Base-by-base conservation (phyloP, 2,113 vertebrate genomes). In the Labrus mixtus region DNA sequence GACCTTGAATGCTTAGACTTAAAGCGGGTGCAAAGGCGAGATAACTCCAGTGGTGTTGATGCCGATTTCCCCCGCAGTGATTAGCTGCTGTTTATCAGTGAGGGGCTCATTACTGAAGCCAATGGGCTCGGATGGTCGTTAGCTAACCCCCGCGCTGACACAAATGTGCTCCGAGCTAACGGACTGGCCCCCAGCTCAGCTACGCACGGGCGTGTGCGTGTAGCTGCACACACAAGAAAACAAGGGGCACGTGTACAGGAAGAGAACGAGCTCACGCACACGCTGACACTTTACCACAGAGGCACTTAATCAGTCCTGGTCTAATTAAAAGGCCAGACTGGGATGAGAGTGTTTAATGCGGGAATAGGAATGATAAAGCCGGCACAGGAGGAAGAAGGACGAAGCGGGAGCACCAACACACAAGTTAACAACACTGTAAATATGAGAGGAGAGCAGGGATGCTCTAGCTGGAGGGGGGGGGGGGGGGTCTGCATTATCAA, bases 251-350 rank as follows among this genome's bases (percentile, higher is more conserved):
- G 51, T 17, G 25, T 53, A 54, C 37, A 78, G 43, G 56, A 68
- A 69, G 33, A 68, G 43, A 39, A 51, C 50, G 51, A 53, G 10
- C 46, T 4, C 61, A 20, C 80, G 43, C 39, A 60, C 77, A 17
- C 60, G 20, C 19, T 20, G 12, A 6, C 61, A 20, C 80, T 33
- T 25, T 33, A n/a, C 43, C 45, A 64, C 73, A 88, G 66, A 79
- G 75, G 71, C 84, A 89, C 90, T 92, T 92, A 93, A 94, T 94
- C 90, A 93, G 91, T 86, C 71, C 79, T 60, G 29, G 77, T 85
- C 82, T 93, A 93, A 94, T 93, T 93, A 93, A 93, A 94, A 92
- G 83, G 81, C 78, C 82, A 77, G 75, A 71, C 82, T 79, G 81
- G 76, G 86, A 86, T 82, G 81, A 91, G 84, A 85, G 82, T 63